phyloP scores from a whole-genome alignment of 2,113 vertebrate species.

The Salvator merianae region DNA sequence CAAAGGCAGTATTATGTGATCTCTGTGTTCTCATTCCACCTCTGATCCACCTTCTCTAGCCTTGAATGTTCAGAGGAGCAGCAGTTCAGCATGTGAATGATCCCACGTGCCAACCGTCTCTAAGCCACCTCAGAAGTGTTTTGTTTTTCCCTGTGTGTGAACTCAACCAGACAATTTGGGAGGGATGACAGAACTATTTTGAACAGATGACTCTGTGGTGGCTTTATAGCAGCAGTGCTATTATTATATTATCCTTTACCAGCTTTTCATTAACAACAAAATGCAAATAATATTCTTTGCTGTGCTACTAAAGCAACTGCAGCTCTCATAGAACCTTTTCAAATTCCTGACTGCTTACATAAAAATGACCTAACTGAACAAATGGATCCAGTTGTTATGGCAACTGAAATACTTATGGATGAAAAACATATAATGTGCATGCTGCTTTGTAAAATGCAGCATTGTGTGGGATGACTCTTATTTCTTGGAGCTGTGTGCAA shows the following conservation, averaged over 20 bases:
- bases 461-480: slow-evolving; percentile 61
- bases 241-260: neutral
- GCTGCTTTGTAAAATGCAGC: slow-evolving; percentile 37
- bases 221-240: neutral
- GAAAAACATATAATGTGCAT: slow-evolving; percentile 59
- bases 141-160: too few species aligned
- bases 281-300: slow-evolving; percentile 55
- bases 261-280: slow-evolving; percentile 22
- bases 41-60: too few species aligned
- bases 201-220: neutral
- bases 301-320: slow-evolving; percentile 59
- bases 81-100: too few species aligned
- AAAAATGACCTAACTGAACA: slow-evolving; percentile 71
- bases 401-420: slow-evolving; percentile 71
- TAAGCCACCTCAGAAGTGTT: too few species aligned
- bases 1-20: too few species aligned
- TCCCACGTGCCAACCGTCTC: too few species aligned
- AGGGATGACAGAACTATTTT: neutral
- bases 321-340: slow-evolving; percentile 63
- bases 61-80: too few species aligned
- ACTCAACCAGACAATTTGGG: too few species aligned
- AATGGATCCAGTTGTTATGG: slow-evolving; percentile 71
- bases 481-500: slow-evolving; percentile 14
- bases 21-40: too few species aligned
- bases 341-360: slow-evolving; percentile 76